Percentiles rank a stretch among this genome's conserved stretches.
Evolutionary conservation across 2,113 vertebrate species (phyloP).

Genomic region (Castor canadensis): DNA sequence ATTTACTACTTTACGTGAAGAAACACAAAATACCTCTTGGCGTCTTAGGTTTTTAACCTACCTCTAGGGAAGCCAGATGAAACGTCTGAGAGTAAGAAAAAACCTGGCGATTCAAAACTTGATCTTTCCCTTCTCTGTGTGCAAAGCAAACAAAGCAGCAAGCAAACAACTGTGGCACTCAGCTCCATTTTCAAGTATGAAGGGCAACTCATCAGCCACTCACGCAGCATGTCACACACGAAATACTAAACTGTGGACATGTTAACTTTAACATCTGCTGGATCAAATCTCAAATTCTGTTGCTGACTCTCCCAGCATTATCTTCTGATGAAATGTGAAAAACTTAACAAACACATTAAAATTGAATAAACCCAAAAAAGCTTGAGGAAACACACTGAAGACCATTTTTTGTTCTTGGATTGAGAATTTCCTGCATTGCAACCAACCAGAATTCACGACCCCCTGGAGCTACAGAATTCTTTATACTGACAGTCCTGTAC

Average conservation of each 20-base stretch:
- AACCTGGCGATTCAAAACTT: background rate
- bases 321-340: conserved; percentile 42
- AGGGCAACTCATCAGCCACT: background rate
- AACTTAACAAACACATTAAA: background rate
- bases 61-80: background rate
- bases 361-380: background rate
- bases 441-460: background rate
- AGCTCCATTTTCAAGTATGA: background rate
- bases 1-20: background rate
- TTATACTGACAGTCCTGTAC: background rate
- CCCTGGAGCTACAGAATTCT: background rate
- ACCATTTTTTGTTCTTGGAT: background rate
- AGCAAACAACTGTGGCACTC: accelerated
- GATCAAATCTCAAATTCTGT: background rate
- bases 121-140: background rate
- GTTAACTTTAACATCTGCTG: background rate
- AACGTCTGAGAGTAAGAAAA: background rate
- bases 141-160: background rate
- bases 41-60: background rate
- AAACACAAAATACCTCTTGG: background rate
- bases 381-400: background rate
- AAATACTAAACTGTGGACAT: background rate
- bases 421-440: background rate
- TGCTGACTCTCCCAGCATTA: background rate
- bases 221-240: accelerated